Conservation (phyloP, 2,797 vertebrate species). For the Pterois miles region DNA sequence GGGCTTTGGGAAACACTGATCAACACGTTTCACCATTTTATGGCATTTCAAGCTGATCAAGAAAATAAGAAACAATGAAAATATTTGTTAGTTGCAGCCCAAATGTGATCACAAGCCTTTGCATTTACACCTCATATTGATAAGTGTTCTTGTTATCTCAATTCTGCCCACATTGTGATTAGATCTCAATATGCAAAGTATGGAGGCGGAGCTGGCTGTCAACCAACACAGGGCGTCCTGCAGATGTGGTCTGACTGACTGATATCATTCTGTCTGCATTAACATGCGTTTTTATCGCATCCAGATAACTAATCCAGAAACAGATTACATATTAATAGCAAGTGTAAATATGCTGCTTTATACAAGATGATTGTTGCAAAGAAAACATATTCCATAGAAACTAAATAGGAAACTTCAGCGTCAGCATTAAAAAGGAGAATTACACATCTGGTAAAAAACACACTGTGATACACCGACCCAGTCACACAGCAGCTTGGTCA, state of each 20-base stretch:
- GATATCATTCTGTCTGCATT: neutral
- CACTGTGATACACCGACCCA: no score
- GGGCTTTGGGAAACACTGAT: no score
- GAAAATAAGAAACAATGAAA: no score
- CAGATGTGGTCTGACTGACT: neutral
- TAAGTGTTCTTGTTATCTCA: neutral
- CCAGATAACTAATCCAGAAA: neutral
- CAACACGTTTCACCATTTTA: no score
- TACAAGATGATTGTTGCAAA: neutral
- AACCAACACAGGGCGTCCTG: neutral
- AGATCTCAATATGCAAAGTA: neutral
- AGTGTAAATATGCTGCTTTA: neutral
- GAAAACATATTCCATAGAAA: neutral
- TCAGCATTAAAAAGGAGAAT: neutral
- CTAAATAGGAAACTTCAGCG: neutral
- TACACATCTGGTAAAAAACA: no score
- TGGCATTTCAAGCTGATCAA: no score
- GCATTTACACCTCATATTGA: neutral
- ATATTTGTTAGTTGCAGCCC: no score
- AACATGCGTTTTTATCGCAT: neutral
- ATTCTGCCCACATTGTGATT: neutral
- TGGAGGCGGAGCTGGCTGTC: neutral
- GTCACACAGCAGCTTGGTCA: no score
- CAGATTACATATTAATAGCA: neutral
- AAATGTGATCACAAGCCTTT: neutral